Evolutionary conservation across 2,888 invertebrate species (phyloP).

Genomic region (Tetropium fuscum): DNA sequence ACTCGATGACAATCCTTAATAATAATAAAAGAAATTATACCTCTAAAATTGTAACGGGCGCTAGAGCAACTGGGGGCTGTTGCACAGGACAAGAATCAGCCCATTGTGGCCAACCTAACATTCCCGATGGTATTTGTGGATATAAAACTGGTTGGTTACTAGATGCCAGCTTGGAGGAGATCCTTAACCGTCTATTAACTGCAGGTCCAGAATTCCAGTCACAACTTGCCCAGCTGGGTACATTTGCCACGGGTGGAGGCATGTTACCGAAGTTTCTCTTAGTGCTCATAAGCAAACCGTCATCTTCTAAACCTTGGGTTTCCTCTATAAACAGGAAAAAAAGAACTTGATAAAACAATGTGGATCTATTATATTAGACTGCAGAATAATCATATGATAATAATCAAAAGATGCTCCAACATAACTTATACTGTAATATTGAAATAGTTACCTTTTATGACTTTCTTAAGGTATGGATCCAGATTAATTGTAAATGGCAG

Average conservation of each 20-base stretch:
- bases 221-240: constrained; percentile 38
- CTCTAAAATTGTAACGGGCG: constrained; percentile 65
- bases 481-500: constrained; percentile 98
- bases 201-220: constrained; percentile 53
- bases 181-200: constrained; percentile 46
- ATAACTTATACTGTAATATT: no score
- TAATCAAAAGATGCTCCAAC: no score
- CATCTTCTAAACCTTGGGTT: constrained; percentile 77
- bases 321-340: no score
- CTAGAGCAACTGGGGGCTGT: constrained; percentile 57
- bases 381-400: no score
- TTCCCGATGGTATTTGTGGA: constrained; percentile 55
- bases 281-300: constrained; percentile 59
- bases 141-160: constrained; percentile 38
- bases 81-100: constrained; percentile 56
- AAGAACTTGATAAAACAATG: no score
- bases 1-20: no score
- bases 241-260: constrained; percentile 30
- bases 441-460: constrained; percentile 83
- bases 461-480: constrained; percentile 97
- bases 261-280: constrained; percentile 35
- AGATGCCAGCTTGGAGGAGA: constrained; percentile 44
- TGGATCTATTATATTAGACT: no score
- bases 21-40: no score
- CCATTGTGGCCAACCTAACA: constrained; percentile 61